Evolutionary conservation across 2,888 invertebrate species (phyloP).

Genomic region (Ophion costatus): DNA sequence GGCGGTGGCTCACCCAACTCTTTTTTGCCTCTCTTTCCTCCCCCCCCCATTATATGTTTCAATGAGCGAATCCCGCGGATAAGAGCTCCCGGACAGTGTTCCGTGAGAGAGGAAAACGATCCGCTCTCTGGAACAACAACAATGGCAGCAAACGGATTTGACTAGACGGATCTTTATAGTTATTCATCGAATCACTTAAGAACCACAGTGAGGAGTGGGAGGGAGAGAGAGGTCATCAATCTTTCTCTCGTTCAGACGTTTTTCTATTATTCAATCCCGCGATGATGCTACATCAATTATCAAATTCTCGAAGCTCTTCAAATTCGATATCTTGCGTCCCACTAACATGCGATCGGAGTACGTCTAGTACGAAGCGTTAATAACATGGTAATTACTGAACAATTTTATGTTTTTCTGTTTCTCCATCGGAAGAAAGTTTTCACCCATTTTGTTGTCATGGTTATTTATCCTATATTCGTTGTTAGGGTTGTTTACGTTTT

Average conservation of each 20-base stretch:
- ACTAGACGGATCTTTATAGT: slow-evolving; percentile 36
- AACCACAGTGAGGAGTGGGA: neutral
- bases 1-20: slow-evolving; percentile 78
- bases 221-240: neutral
- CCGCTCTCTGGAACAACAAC: slow-evolving; percentile 72
- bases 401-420: neutral
- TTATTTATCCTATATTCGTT: neutral
- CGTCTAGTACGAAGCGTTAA: slow-evolving; percentile 39
- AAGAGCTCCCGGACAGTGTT: slow-evolving; percentile 49
- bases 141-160: slow-evolving; percentile 73
- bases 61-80: slow-evolving; percentile 51
- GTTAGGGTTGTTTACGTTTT: too few relatives aligned
- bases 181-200: neutral
- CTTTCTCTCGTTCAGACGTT: neutral
- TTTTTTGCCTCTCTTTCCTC: slow-evolving; percentile 72
- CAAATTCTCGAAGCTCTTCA: slow-evolving; percentile 30
- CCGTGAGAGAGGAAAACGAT: slow-evolving; percentile 48
- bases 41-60: slow-evolving; percentile 50
- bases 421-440: neutral
- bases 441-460: neutral
- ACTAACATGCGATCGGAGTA: slow-evolving; percentile 31
- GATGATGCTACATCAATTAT: slow-evolving; percentile 32
- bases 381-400: slow-evolving; percentile 59
- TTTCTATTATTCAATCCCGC: slow-evolving; percentile 20
- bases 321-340: slow-evolving; percentile 24